Evolutionary conservation across 2,113 vertebrate genomes (phyloP), one percentile per base, ranked within the genome.

Genomic region (Petromus typicus): DNA sequence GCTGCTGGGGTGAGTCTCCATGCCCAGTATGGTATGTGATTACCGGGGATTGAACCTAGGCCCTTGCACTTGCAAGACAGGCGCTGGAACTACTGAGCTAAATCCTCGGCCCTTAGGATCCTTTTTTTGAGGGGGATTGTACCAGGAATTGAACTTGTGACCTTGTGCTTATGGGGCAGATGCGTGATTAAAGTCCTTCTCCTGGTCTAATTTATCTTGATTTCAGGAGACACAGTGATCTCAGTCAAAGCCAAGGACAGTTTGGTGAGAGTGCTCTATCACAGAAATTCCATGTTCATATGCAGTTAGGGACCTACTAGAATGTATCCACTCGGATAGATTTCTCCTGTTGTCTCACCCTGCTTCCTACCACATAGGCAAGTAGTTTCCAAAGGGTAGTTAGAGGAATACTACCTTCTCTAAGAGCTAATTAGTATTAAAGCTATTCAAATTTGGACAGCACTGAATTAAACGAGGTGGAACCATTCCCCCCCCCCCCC

Each of bases 151-250:
- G 48, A 51, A 51, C 48, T 51, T 10, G 10, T 51, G 5, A 51
- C 48, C 48, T 51, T 51, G 48, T 10, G 10, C 54, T 54, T 13
- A 54, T 56, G 11, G 14, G 16, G 54, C 12, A 56, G 54, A 56
- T 56, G 48, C 48, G 6, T 56, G 54, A 17, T 56, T 17, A 63
- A 73, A 56, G n/a, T 83, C 48, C 25, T 94, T 48, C 45, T 91
- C 43, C 66, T 78, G 54, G 71, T 76, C 48, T 81, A 96, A 94
- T 83, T 94, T 91, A 66, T 25, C 63, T 89, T 83, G 57, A 93
- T 91, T 94, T 94, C 86, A 86, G 48, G 56, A 95, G 54, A 63
- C 61, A 69, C 7, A 91, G 67, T 34, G 88, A 91, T 63, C 27
- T 86, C 56, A 73, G 86, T 80, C 23, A 89, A 69, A 86, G 92